Evolutionary conservation across 2,113 vertebrate species (phyloP).

Genomic region (Anguilla japonica): DNA sequence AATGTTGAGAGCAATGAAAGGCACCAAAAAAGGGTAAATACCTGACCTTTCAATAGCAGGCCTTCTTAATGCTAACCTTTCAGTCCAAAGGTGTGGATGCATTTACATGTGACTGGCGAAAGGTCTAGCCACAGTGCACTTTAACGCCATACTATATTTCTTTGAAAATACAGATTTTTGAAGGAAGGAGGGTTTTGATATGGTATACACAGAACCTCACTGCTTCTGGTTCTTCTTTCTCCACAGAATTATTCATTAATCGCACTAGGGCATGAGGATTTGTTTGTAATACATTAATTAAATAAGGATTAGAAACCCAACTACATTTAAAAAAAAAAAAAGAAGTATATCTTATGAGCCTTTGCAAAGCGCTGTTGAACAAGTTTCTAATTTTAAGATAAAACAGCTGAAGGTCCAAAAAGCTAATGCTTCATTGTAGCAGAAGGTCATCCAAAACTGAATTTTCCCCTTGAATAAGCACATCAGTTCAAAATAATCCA

Average conservation of each 20-base stretch:
- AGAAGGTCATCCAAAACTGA: neutral
- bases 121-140: neutral
- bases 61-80: too few relatives aligned
- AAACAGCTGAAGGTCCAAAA: neutral
- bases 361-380: neutral
- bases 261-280: neutral
- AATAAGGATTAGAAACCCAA: slow-evolving; percentile 1
- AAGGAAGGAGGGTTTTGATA: too few relatives aligned
- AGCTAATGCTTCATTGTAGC: neutral
- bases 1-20: slow-evolving; percentile 33
- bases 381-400: neutral
- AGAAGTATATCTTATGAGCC: neutral
- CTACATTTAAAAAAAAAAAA: neutral
- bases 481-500: neutral
- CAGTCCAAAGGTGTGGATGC: neutral
- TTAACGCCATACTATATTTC: neutral
- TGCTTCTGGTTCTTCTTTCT: neutral
- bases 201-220: too few relatives aligned
- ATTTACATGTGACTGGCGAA: neutral
- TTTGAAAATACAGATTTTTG: neutral
- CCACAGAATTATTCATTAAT: neutral
- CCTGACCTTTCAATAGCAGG: slow-evolving; percentile 13
- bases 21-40: neutral
- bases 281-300: neutral
- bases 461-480: neutral